These are phyloP conservation scores for Camptogramma bilineatum DNA, from an alignment of 2,888 invertebrate genomes.

Conservation along the genomic window DNA sequence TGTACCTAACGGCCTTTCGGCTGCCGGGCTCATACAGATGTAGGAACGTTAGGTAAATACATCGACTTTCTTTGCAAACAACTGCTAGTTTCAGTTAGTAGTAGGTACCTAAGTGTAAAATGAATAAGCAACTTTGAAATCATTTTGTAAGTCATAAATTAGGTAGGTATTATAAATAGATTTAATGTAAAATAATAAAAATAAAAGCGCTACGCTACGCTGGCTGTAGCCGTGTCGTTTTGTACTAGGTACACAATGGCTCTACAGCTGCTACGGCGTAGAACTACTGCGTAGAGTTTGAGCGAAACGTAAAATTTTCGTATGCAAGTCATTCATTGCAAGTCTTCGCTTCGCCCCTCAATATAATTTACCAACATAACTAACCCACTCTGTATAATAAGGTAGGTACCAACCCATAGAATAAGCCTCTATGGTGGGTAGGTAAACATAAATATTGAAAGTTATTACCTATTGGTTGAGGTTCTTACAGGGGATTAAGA, in stretches of 20 bases:
- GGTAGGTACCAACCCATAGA: background rate
- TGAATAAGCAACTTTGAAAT: background rate
- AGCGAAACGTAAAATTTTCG: background rate
- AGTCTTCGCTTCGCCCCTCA: no score
- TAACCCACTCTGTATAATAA: background rate
- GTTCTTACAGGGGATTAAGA: constrained; percentile 15
- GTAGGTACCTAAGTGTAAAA: background rate
- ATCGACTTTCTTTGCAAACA: background rate
- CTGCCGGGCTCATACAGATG: constrained; percentile 3
- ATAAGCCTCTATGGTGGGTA: background rate
- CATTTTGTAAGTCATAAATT: no score
- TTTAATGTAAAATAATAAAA: no score
- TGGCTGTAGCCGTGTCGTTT: no score
- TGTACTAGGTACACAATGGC: no score
- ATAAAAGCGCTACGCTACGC: no score
- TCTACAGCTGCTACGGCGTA: background rate
- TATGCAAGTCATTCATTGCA: no score
- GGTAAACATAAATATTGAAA: constrained; percentile 8
- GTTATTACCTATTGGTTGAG: constrained; percentile 8
- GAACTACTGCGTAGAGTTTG: background rate
- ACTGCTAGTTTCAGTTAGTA: background rate
- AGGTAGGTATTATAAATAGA: no score
- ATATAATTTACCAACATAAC: background rate
- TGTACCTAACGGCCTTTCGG: constrained; percentile 3
- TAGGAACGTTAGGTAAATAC: background rate